Evolutionary conservation across 1,140 invertebrate genomes (phyloP).

Genomic region (Cotesia chilonis): DNA sequence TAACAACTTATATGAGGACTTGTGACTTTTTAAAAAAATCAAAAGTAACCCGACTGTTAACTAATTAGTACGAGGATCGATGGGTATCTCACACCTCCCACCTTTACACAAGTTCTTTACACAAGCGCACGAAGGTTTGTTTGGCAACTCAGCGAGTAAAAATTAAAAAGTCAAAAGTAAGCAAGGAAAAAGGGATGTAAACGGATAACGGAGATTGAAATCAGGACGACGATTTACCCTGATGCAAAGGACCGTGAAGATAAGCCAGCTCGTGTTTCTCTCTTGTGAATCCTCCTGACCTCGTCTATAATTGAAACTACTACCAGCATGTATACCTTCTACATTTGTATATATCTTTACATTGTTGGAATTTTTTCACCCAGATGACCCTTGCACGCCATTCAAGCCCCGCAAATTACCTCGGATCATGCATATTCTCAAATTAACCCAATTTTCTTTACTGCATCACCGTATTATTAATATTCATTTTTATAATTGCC

Average conservation of each 20-base stretch:
- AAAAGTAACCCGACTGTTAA: too few species aligned
- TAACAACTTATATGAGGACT: too few species aligned
- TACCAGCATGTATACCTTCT: too few species aligned
- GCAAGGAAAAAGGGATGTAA: not conserved
- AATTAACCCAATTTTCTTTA: slow-evolving; percentile 14
- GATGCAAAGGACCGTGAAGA: slow-evolving; percentile 32
- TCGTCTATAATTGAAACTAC: too few species aligned
- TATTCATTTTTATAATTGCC: not conserved
- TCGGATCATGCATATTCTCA: not conserved
- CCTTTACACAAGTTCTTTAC: too few species aligned
- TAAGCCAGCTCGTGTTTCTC: not conserved
- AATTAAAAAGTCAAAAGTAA: not conserved
- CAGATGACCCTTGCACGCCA: slow-evolving; percentile 6
- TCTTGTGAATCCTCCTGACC: slow-evolving; percentile 8
- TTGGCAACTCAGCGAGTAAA: too few species aligned
- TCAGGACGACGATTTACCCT: slow-evolving; percentile 25
- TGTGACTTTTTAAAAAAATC: too few species aligned
- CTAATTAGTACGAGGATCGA: too few species aligned
- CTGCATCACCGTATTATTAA: not conserved
- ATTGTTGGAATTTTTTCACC: not conserved
- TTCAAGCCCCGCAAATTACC: not conserved
- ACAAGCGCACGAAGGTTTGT: too few species aligned
- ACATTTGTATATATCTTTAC: not conserved
- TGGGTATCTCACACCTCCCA: too few species aligned
- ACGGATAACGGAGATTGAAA: slow-evolving; percentile 3